Percentiles rank a stretch among this genome's conserved stretches.
Evolutionary conservation across 2,888 invertebrate genomes (phyloP).

Genomic region (Branchipolynoe longqiensis): DNA sequence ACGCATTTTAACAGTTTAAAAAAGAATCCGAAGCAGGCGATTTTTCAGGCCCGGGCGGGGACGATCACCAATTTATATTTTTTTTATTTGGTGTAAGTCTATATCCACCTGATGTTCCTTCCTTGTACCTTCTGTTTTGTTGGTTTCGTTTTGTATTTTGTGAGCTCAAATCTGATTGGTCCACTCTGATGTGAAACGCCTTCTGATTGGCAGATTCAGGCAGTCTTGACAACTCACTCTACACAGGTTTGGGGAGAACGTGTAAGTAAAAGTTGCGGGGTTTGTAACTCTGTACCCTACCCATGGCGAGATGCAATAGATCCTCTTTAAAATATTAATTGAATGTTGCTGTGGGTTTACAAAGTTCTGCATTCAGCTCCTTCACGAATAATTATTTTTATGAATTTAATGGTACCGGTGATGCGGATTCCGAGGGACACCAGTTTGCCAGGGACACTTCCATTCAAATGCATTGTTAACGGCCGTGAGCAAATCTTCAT

Average conservation of each 20-base stretch:
- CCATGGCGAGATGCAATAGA: neutral
- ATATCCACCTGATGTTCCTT: neutral
- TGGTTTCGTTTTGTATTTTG: neutral
- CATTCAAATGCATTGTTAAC: too few species aligned
- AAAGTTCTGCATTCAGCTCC: neutral
- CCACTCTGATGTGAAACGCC: neutral
- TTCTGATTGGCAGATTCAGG: conserved; percentile 53
- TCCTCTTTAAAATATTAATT: neutral
- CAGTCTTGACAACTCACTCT: neutral
- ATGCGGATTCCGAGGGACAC: too few species aligned
- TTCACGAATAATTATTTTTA: neutral
- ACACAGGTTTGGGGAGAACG: conserved; percentile 16
- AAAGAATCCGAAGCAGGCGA: too few species aligned
- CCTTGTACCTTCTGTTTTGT: neutral
- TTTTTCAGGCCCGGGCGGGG: too few species aligned
- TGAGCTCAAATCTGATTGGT: neutral
- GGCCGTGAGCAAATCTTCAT: too few species aligned
- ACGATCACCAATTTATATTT: too few species aligned
- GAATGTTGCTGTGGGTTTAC: neutral
- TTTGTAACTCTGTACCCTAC: too few species aligned
- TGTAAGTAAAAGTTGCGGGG: conserved; percentile 31
- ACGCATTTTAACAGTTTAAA: too few species aligned
- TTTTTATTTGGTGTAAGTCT: neutral
- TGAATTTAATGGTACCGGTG: neutral
- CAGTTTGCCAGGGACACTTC: too few species aligned